phyloP scores from a whole-genome alignment of 2,888 invertebrate genomes.

The Eupithecia subumbrata region DNA sequence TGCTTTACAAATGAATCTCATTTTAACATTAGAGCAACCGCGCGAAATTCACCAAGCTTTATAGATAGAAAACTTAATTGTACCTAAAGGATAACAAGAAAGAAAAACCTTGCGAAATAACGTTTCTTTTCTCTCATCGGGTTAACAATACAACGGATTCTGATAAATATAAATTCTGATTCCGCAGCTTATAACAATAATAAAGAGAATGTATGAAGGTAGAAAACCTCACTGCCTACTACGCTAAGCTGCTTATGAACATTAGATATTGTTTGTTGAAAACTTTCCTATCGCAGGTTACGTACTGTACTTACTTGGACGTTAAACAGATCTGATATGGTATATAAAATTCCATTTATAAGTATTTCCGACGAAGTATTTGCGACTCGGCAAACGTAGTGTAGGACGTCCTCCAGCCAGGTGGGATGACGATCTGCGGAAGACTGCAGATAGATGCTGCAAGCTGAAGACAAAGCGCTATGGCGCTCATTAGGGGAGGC shows the following conservation, averaged over 20 bases:
- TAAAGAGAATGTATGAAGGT: conserved; percentile 27
- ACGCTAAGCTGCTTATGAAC: conserved; percentile 24
- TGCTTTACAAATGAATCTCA: conserved; percentile 46
- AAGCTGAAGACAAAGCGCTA: no score
- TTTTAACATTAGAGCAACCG: conserved; percentile 22
- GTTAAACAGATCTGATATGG: neutral
- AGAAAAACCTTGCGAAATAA: conserved; percentile 32
- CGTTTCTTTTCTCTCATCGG: conserved; percentile 24
- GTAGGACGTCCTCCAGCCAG: no score
- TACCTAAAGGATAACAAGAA: conserved; percentile 25
- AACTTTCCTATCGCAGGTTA: neutral
- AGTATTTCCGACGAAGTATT: no score
- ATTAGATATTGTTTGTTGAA: conserved; percentile 6
- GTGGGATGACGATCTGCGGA: no score
- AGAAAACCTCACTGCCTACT: conserved; percentile 8
- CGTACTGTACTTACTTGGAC: neutral
- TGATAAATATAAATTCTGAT: conserved; percentile 36
- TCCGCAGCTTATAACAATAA: conserved; percentile 29
- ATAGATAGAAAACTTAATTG: conserved; percentile 32
- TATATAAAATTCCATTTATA: no score
- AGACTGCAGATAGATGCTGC: no score
- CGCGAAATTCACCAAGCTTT: conserved; percentile 18
- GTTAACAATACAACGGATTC: conserved; percentile 34
- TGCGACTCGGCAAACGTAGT: no score
- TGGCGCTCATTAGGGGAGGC: no score